A percentile compares a stretch with the other conserved stretches of the same genome.
phyloP scores from a whole-genome alignment of 2,888 invertebrate genomes.

The Lithophane ornitopus region DNA sequence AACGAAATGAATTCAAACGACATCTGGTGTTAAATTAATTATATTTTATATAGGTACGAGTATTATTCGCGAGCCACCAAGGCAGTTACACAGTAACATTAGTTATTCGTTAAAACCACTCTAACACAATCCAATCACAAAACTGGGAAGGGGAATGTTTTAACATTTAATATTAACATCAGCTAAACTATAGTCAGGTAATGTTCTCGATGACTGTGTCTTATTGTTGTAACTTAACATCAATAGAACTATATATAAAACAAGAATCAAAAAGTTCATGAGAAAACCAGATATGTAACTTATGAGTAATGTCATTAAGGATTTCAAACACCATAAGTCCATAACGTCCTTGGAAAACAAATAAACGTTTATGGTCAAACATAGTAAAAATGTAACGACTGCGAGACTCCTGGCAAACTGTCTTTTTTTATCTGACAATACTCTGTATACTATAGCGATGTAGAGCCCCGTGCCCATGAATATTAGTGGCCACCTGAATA shows the following conservation, averaged over 20 bases:
- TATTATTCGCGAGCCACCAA: constrained; percentile 17
- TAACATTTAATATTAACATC: constrained; percentile 59
- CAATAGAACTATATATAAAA: constrained; percentile 80
- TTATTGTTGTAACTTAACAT: constrained; percentile 76
- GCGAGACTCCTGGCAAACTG: constrained; percentile 83
- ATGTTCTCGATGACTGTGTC: constrained; percentile 70
- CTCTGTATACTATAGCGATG: constrained; percentile 77
- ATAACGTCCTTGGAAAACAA: constrained; percentile 82
- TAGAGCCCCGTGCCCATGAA: constrained; percentile 80
- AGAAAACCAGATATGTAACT: constrained; percentile 80
- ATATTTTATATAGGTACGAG: constrained; percentile 34
- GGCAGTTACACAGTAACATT: constrained; percentile 42
- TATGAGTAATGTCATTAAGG: constrained; percentile 72
- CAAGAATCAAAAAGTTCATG: constrained; percentile 80
- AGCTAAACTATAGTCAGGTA: constrained; percentile 74
- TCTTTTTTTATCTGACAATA: constrained; percentile 81
- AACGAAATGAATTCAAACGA: constrained; percentile 37
- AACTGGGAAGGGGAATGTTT: constrained; percentile 36
- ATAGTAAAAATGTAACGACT: constrained; percentile 83
- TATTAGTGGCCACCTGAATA: constrained; percentile 85
- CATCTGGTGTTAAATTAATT: constrained; percentile 48
- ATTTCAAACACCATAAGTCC: constrained; percentile 78
- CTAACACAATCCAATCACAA: constrained; percentile 32
- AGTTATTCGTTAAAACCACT: constrained; percentile 25
- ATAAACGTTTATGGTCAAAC: constrained; percentile 83